Conservation (phyloP, 2,888 invertebrate species). For the Perizoma affinitatum region DNA sequence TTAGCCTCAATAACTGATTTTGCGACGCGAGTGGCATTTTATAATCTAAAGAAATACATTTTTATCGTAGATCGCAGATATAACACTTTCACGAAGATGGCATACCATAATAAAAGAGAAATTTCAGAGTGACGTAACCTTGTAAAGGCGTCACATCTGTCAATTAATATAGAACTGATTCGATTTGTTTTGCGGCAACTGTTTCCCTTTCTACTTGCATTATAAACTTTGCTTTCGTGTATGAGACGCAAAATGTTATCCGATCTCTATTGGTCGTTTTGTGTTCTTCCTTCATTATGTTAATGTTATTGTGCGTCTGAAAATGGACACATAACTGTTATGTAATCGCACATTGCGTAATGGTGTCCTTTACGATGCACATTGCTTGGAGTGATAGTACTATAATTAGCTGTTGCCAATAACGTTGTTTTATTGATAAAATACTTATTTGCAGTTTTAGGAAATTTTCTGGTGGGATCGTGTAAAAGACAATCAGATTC, state of each 20-base stretch:
- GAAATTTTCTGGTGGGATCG: constrained; percentile 1
- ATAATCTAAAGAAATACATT: constrained; percentile 34
- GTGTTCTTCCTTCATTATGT: constrained; percentile 26
- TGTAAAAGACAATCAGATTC: constrained; percentile 13
- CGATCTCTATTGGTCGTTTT: constrained; percentile 19
- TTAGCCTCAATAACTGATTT: constrained; percentile 50
- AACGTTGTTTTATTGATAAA: constrained; percentile 6
- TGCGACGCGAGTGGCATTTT: constrained; percentile 43
- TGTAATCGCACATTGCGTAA: constrained; percentile 44
- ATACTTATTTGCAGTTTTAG: neutral
- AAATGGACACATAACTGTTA: constrained; percentile 49
- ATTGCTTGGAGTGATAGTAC: constrained; percentile 19
- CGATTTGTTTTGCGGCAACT: constrained; percentile 22
- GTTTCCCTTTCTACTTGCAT: constrained; percentile 2
- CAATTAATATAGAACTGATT: constrained; percentile 27
- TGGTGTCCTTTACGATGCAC: constrained; percentile 41
- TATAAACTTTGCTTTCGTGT: constrained; percentile 5
- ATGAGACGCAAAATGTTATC: constrained; percentile 11
- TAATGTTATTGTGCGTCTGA: constrained; percentile 33
- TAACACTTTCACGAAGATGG: constrained; percentile 48
- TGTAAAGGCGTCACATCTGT: constrained; percentile 39
- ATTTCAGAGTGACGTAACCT: constrained; percentile 43
- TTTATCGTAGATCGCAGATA: constrained; percentile 33
- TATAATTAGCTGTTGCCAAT: constrained; percentile 12
- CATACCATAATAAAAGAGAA: constrained; percentile 46